Evolutionary conservation across 2,888 invertebrate species (phyloP).

Genomic region (Elysia crispata): DNA sequence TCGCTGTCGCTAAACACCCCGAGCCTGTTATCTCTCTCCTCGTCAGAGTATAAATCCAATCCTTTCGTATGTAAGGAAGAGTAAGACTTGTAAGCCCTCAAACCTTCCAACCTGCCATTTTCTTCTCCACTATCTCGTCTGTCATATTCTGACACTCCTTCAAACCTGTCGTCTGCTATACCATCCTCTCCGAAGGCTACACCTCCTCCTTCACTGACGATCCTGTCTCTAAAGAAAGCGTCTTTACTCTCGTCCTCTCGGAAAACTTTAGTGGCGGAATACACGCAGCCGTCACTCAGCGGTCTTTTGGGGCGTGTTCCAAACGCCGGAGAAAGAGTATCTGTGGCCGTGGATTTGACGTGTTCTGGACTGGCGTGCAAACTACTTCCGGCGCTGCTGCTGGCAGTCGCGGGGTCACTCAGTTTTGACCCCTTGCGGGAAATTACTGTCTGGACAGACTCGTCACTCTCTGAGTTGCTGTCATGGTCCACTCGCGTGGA

Average conservation of each 20-base stretch:
- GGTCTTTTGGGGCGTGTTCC: conserved; percentile 31
- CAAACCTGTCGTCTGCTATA: neutral
- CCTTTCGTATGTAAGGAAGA: neutral
- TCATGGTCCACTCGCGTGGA: conserved; percentile 32
- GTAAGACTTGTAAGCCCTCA: conserved; percentile 17
- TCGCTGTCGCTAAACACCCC: neutral
- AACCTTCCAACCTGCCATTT: neutral
- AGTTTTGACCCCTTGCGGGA: neutral
- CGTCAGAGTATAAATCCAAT: neutral
- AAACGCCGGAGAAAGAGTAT: neutral
- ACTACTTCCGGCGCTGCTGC: conserved; percentile 10
- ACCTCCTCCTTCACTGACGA: conserved; percentile 41
- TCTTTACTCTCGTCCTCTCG: conserved; percentile 20
- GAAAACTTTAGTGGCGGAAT: neutral
- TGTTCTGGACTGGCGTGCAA: neutral
- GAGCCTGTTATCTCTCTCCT: neutral
- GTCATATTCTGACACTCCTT: neutral
- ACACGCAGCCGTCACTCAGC: conserved; percentile 37
- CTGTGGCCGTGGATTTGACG: neutral
- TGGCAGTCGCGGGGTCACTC: neutral
- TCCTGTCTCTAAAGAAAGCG: conserved; percentile 33
- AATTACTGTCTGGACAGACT: conserved; percentile 48
- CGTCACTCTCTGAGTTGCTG: conserved; percentile 39
- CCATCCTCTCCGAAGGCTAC: conserved; percentile 20
- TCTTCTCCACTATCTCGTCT: neutral